A percentile compares a stretch with the other conserved stretches of the same genome.
phyloP scores from a whole-genome alignment of 1,140 invertebrate species.

The Bombus superbus region DNA sequence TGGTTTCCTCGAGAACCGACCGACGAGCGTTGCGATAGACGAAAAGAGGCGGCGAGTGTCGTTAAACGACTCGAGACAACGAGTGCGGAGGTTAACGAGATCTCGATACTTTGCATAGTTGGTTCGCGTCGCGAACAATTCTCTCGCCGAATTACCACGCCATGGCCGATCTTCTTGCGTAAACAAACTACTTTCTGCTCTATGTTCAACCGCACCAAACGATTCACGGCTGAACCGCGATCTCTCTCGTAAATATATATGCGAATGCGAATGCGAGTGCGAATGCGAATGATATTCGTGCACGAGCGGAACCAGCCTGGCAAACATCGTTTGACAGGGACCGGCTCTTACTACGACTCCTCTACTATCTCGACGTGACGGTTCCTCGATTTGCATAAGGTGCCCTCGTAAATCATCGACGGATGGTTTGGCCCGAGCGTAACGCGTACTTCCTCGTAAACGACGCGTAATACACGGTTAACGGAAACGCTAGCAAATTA shows the following conservation, averaged over 20 bases:
- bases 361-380: not conserved
- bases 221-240: not conserved
- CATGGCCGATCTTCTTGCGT: not conserved
- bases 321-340: slow-evolving; percentile 39
- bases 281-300: slow-evolving; percentile 30
- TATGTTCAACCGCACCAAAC: not conserved
- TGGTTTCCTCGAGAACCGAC: slow-evolving; percentile 27
- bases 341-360: not conserved
- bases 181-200: not conserved
- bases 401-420: slow-evolving; percentile 56
- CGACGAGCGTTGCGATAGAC: slow-evolving; percentile 44
- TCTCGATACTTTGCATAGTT: slow-evolving; percentile 49
- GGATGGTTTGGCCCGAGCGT: not conserved
- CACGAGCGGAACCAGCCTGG: slow-evolving; percentile 20
- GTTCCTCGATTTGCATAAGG: slow-evolving; percentile 55
- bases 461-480: slow-evolving; percentile 38
- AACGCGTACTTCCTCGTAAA: slow-evolving; percentile 44
- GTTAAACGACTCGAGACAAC: slow-evolving; percentile 12
- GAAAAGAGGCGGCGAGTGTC: slow-evolving; percentile 32
- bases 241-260: not conserved
- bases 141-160: not conserved
- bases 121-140: not conserved
- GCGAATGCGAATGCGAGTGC: not conserved
- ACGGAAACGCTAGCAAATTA: slow-evolving; percentile 27
- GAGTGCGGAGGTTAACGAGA: slow-evolving; percentile 67